Evolutionary conservation across 2,888 invertebrate species (phyloP).

Genomic region (Byasa hedistus): DNA sequence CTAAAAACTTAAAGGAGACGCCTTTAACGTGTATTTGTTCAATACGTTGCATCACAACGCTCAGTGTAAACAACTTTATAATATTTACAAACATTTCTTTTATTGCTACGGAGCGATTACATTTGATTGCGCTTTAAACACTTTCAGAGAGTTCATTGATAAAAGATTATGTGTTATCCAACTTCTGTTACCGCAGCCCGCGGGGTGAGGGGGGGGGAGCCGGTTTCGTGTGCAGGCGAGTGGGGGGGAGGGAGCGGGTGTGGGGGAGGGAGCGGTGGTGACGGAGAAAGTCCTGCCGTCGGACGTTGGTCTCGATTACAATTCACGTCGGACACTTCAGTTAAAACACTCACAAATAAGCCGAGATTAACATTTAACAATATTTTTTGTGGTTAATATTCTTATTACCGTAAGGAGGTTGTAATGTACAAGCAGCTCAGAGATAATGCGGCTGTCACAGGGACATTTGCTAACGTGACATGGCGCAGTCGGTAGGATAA

Average conservation of each 20-base stretch:
- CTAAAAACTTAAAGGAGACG: too few relatives aligned
- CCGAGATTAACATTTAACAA: background rate
- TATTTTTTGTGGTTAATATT: background rate
- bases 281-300: conserved; percentile 45
- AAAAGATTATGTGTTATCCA: conserved; percentile 36
- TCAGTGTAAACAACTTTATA: too few relatives aligned
- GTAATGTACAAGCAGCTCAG: too few relatives aligned
- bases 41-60: too few relatives aligned
- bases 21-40: too few relatives aligned
- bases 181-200: conserved; percentile 37
- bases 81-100: background rate
- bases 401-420: too few relatives aligned
- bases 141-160: conserved; percentile 20
- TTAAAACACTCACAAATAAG: background rate
- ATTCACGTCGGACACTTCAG: conserved; percentile 11
- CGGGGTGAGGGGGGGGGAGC: conserved; percentile 25
- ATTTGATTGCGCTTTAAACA: conserved; percentile 23
- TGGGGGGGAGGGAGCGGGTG: conserved; percentile 9
- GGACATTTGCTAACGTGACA: too few relatives aligned
- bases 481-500: too few relatives aligned
- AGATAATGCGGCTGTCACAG: too few relatives aligned
- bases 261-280: conserved; percentile 18
- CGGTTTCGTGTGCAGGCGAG: conserved; percentile 1
- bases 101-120: conserved; percentile 19
- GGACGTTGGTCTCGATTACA: conserved; percentile 24